Evolutionary conservation across 2,888 invertebrate genomes (phyloP), one percentile per base, ranked within the genome.

Genomic region (Phaonia tiefii): DNA sequence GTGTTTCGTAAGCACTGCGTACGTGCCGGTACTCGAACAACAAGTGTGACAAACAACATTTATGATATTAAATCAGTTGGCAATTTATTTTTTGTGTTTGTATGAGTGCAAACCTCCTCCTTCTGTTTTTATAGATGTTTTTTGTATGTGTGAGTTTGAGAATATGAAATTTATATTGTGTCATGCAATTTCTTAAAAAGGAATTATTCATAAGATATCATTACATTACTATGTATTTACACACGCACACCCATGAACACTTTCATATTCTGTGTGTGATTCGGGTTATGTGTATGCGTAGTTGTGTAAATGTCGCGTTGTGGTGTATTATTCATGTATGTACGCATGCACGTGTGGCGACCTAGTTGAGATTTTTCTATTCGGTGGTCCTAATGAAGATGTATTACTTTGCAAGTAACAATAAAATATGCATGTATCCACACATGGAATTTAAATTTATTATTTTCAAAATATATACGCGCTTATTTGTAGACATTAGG

Each of bases 1-100:
- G n/a, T n/a, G n/a, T n/a, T n/a, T n/a, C n/a, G n/a, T n/a, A n/a
- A n/a, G n/a, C n/a, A n/a, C n/a, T n/a, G n/a, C n/a, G 51, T 49
- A 69, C 67, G 49, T 70, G 70, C 22, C 44, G 26, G 49, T n/a
- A 31, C 26, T 54, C 31, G n/a, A 42, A 70, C 70, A 75, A 65
- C 75, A 69, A 75, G 69, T 75, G 75, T 70, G 22, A 70, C 60
- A 70, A 51, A 60, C 51, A 44, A 54, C 63, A 51, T 75, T 69
- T 70, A 54, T 63, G 69, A 70, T 54, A 63, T 70, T 26, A 75
- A 75, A 75, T 75, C 70, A 70, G 69, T 70, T 76, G 76, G 44
- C 56, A 76, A 70, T 76, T 76, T 56, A 76, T 76, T 70, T 76
- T 63, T 17, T 63, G 25, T 11, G 42, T 2, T 22, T 63, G 63